Evolutionary conservation across 1,140 invertebrate species (phyloP), one percentile per base, ranked within the genome.

Genomic region (Eupristina koningsbergeri): DNA sequence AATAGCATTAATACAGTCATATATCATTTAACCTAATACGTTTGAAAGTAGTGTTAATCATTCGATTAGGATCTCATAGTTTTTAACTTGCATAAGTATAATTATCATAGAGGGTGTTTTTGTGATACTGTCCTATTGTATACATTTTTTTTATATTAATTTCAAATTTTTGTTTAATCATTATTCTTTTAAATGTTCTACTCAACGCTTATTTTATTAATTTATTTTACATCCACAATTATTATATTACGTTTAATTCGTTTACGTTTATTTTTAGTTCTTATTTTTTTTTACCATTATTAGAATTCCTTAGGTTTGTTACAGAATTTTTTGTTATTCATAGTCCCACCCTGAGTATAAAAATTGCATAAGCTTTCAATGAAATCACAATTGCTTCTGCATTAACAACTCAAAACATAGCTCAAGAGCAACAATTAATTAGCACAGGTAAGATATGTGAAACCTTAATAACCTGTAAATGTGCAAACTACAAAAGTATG

Each of bases 331-430:
- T 64, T 82, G 29, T 82, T 63, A 76, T 69, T 75, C 73, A 76
- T 82, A 82, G 80, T 76, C 61, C 41, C 45, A 82, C 19, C 71
- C 41, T 76, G 80, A 75, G 73, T 76, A 39, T 76, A 82, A 82
- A 81, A 82, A 74, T 82, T 47, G 61, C 80, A 76, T 67, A 76
- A 75, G 69, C 53, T 45, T 82, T 34, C 47, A 73, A 73, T 71
- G 45, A 80, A 80, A 80, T 80, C 67, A 81, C 36, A 81, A 82
- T 64, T 67, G 73, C 80, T 76, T 82, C 69, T 82, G 80, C 73
- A 67, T 64, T 82, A 76, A 82, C 73, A 76, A 73, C 9, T 75
- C 71, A 63, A 82, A 64, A 64, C 29, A 8, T 82, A 82, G 39
- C 31, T 61, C 80, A 50, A 76, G 73, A 76, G 15, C 73, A 76